These are phyloP conservation scores for Steinernema khuongi DNA, from an alignment of 1,140 invertebrate genomes.

Conservation along the genomic window DNA sequence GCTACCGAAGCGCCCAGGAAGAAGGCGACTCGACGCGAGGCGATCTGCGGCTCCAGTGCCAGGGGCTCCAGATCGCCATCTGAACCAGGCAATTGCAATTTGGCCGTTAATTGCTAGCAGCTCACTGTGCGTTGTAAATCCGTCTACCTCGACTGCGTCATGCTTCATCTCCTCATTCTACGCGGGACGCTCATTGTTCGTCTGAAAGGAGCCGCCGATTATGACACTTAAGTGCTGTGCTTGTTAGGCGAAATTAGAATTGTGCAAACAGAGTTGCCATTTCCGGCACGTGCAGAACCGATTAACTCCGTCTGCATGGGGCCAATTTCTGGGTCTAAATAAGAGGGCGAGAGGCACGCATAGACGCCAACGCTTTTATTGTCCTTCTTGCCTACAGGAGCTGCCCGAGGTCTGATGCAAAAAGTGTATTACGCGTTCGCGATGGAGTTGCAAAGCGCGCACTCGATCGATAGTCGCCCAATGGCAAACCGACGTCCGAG, in stretches of 20 bases:
- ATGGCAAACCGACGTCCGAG: not conserved
- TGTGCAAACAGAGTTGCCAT: no score
- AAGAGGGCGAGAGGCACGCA: no score
- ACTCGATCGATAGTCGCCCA: not conserved
- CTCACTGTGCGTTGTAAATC: not conserved
- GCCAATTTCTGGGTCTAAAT: no score
- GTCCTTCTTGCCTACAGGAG: no score
- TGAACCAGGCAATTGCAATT: not conserved
- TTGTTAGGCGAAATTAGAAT: no score
- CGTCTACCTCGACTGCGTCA: not conserved
- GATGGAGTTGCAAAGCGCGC: conserved; percentile 11
- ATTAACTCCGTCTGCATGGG: no score
- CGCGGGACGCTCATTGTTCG: not conserved
- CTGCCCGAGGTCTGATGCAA: not conserved
- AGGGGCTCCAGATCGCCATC: not conserved
- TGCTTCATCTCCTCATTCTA: conserved; percentile 1
- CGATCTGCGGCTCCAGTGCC: not conserved
- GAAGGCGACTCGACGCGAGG: not conserved
- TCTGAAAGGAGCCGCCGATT: no score
- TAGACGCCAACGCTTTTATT: no score
- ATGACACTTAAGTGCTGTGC: no score
- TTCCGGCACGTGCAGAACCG: no score
- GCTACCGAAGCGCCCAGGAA: not conserved
- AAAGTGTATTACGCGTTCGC: not conserved
- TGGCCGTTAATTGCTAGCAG: no score